Evolutionary conservation across 2,113 vertebrate genomes (phyloP), one percentile per base, ranked within the genome.

Genomic region (Chrysemys picta): DNA sequence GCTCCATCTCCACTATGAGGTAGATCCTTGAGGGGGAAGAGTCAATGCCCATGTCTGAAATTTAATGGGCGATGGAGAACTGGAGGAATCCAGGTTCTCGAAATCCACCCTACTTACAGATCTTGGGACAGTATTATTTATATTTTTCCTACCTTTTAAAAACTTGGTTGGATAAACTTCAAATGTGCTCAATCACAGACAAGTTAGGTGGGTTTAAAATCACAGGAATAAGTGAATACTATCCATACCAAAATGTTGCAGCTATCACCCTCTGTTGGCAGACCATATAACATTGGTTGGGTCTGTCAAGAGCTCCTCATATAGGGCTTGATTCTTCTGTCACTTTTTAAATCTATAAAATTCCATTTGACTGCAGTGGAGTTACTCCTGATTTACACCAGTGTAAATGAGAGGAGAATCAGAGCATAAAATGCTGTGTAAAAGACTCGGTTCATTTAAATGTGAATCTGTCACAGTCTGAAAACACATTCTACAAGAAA

Each of bases 11-110:
- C 80, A 52, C 65, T 72, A 42, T 75, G 38, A 84, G 29, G 19
- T 9, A 4, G 0, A 0, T 76, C 52, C 31, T 57, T 27, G 42
- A 59, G 14, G 5, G 27, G 35, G 47, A n/a, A 0, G 5, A 52
- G 10, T 47, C 50, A 22, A 62, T 27, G 35, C 17, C 3, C 6
- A 12, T 10, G 22, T 10, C 53, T 0, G 0, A 82, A 38, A 80
- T 27, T 35, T 25, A 45, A 35, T 47, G 12, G 6, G 3, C 12
- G 78, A 75, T 69, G 22, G n/a, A 78, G 75, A 78, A 52, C 45
- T 35, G 5, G 16, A 92, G 52, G 35, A 94, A 82, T 82, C 65
- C 19, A 38, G 8, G n/a, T 72, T 38, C 65, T 72, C 6, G 65
- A 72, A 72, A 38, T 38, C 50, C 35, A 12, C 62, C 54, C n/a